Base-by-base conservation (phyloP, 2,797 vertebrate species). In the Syndactyla subalaris region DNA sequence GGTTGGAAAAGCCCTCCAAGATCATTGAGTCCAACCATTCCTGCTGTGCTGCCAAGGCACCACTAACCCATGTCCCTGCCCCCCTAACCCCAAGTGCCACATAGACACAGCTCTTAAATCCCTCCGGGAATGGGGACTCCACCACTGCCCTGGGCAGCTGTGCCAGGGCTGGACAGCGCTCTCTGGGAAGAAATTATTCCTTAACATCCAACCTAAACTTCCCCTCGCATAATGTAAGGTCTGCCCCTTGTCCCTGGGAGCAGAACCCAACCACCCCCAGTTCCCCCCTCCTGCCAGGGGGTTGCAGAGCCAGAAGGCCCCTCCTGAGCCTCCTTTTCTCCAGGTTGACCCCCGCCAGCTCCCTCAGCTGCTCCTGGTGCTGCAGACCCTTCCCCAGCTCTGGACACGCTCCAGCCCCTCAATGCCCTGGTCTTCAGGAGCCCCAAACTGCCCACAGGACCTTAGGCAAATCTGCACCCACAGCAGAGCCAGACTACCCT, bases 231-330 rank as follows among this genome's bases (percentile, higher is more conserved):
- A 65, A 9, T n/a, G 12, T 46, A n/a, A 9, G 52, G 30, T n/a
- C 38, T 66, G 52, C 22, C 49, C 26, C 57, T 34, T 63, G 46
- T 52, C 32, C 27, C 55, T 34, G 12, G 32, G 38, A 39, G 54
- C 30, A 77, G 9, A 62, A 21, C 48, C 57, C 1, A 5, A 63
- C 0, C 7, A 20, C 12, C 4, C 16, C 1, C 7, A 0, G 27
- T 16, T 59, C 29, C 27, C 24, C 30, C 27, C 36, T 79, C 51
- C 67, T 65, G 51, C 0, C 74, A 71, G 49, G 41, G 43, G 32
- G 1, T 4, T 72, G 34, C 46, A 81, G 77, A 88, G 34, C 10
- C 30, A 39, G 0, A 73, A 17, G 5, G 8, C 2, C n/a, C n/a
- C 48, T 46, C 46, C 68, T 7, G 68, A 39, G 39, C 52, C 82